Percentiles rank a stretch among this genome's conserved stretches.
These are phyloP conservation scores for Cotesia typhae DNA, from an alignment of 1,140 invertebrate species.

Conservation along the genomic window DNA sequence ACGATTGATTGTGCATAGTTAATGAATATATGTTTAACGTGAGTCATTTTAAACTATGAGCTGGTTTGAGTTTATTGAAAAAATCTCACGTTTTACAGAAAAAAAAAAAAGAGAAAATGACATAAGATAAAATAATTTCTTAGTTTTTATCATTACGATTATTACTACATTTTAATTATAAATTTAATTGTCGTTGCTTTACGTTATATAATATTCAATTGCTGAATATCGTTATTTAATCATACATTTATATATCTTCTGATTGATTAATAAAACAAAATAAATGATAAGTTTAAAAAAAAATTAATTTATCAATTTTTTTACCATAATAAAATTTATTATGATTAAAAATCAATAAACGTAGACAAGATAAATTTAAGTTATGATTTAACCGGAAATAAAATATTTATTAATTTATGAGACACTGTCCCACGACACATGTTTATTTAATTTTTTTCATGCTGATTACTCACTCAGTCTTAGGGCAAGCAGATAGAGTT, in stretches of 20 bases:
- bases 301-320: not conserved
- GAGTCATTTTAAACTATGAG: too few relatives aligned
- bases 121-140: too few relatives aligned
- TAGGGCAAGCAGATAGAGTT: conserved; percentile 19
- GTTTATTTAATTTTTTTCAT: not conserved
- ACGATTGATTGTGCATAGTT: too few relatives aligned
- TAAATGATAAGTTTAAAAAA: conserved; percentile 35
- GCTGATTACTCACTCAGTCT: not conserved
- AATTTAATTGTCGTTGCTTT: not conserved
- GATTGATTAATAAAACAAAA: conserved; percentile 48
- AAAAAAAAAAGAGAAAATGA: too few relatives aligned
- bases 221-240: conserved; percentile 50
- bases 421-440: not conserved
- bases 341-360: not conserved
- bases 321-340: not conserved
- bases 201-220: conserved; percentile 24
- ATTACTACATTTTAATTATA: not conserved
- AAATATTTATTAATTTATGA: not conserved
- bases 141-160: too few relatives aligned
- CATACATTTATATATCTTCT: conserved; percentile 52
- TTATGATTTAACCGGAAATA: conserved; percentile 2
- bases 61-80: too few relatives aligned
- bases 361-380: not conserved
- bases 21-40: too few relatives aligned
- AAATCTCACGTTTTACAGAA: too few relatives aligned